Evolutionary conservation across 2,797 vertebrate species (phyloP).

Genomic region (Delichon dasypus): DNA sequence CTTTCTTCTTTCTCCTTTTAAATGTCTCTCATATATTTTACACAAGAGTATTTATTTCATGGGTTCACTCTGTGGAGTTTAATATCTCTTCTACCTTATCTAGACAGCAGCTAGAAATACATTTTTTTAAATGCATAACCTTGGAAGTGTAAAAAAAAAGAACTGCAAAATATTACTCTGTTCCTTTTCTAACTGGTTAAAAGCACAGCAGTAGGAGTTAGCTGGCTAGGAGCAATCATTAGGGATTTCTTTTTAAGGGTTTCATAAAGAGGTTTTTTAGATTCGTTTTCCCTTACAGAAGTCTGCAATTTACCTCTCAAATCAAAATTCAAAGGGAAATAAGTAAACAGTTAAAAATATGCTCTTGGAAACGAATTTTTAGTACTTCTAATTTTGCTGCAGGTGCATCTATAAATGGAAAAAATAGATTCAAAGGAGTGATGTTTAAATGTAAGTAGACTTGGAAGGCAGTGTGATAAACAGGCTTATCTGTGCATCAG

Average conservation of each 20-base stretch:
- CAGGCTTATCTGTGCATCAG: not conserved
- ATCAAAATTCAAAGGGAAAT: not conserved
- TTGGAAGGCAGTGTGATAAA: not conserved
- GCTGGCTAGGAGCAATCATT: not conserved
- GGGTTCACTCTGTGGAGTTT: not conserved
- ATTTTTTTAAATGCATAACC: not conserved
- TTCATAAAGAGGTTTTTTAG: not conserved
- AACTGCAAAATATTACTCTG: not conserved
- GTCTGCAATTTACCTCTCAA: not conserved
- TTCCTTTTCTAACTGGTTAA: not conserved
- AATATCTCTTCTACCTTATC: not conserved
- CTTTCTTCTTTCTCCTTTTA: not conserved
- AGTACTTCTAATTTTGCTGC: not conserved
- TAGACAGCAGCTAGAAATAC: not conserved
- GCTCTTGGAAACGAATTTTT: not conserved
- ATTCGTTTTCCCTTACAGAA: not conserved
- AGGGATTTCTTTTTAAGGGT: not conserved
- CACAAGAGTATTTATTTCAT: not conserved
- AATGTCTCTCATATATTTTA: not conserved
- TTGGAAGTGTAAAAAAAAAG: not conserved
- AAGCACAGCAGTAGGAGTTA: not conserved
- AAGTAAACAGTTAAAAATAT: not conserved
- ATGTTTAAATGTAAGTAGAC: not conserved
- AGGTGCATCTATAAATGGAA: not conserved
- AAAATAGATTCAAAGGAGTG: not conserved